Evolutionary conservation across 2,888 invertebrate species (phyloP), one percentile per base, ranked within the genome.

Genomic region (Piscicola geometra): DNA sequence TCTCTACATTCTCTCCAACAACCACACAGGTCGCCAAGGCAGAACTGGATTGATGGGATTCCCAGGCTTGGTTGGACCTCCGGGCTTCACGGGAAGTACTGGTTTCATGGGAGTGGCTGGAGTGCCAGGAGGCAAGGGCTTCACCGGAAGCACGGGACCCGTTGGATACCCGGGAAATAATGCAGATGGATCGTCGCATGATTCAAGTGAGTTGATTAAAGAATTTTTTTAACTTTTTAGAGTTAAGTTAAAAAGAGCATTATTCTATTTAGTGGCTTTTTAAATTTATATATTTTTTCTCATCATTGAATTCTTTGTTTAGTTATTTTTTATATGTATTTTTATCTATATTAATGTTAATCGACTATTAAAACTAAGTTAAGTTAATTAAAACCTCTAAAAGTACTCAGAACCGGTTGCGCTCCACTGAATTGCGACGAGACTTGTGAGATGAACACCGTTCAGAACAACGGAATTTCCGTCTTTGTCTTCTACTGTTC

Each of bases 11-110:
- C n/a, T 64, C 64, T 28, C n/a, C 30, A 28, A 3, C 32, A 21
- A 18, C 50, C 28, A 15, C 15, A 47, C 75, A 72, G 79, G 78
- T 56, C 76, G 47, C 15, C 50, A 64, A 28, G 78, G 78, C 1
- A 25, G 28, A 28, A 30, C n/a, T 0, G 78, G 78, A 41, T 71
- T 41, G 12, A 67, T 72, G 21, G 78, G 78, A 28, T 28, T 36
- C 9, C 64, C 67, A 2, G 78, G 78, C 64, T 52, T 28, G 18
- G 35, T 56, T 3, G 76, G 73, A 35, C 52, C 64, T 32, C 28
- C 73, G 30, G 73, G 73, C 18, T 56, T n/a, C 52, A 73, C 64
- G 33, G 73, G 73, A n/a, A 32, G n/a, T 9, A 25, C 73, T 5
- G 71, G 71, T 9, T 18, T 21, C 28, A 2, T 25, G 32, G 73